Base-by-base conservation (phyloP, 53 echinoderm and acorn worm genomes). In the Apostichopus leukothele region DNA sequence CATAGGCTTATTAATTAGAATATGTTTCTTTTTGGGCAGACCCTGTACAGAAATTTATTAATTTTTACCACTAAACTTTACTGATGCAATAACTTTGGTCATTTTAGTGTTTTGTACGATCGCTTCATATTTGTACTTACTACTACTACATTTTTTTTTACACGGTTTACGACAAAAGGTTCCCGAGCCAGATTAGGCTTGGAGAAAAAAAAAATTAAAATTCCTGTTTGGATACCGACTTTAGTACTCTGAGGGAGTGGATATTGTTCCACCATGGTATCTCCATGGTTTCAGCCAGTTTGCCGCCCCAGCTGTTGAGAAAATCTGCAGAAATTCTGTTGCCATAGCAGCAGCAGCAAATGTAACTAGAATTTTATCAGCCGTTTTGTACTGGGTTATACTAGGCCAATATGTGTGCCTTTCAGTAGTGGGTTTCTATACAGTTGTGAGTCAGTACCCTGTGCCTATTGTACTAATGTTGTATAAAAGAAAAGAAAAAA, bases 391-490 rank as follows among this genome's bases (percentile, higher is more conserved):
- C 55, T 81, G 81, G 53, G 22, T 81, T 14, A 81, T 16, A 6
- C 20, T 76, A 7, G 21, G 22, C 81, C 81, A 54, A 21, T 14
- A 13, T 54, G 81, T 81, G 55, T 39, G 39, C 39, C 54, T 55
- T 81, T 22, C 22, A 55, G 6, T 81, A 20, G 54, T 22, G 39
- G 11, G 21, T 81, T 53, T 81, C 9, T 50, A 18, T 27, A 51
- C 5, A 76, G 52, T 57, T 57, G 57, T 39, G 54, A 81, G 22
- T 81, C 81, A 54, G 81, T 81, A 81, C 81, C 81, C 55, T 57
- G 54, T 81, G 51, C 81, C 81, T 81, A 81, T 57, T 81, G 54
- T 81, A 81, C 81, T 81, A 81, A 81, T 81, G 19, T 71, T 71
- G 71, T 71, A 71, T 71, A n/a, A 14, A 71, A 39, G 39, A 16